Conservation (phyloP, 2,888 invertebrate species). For the Drymonia ruficornis region DNA sequence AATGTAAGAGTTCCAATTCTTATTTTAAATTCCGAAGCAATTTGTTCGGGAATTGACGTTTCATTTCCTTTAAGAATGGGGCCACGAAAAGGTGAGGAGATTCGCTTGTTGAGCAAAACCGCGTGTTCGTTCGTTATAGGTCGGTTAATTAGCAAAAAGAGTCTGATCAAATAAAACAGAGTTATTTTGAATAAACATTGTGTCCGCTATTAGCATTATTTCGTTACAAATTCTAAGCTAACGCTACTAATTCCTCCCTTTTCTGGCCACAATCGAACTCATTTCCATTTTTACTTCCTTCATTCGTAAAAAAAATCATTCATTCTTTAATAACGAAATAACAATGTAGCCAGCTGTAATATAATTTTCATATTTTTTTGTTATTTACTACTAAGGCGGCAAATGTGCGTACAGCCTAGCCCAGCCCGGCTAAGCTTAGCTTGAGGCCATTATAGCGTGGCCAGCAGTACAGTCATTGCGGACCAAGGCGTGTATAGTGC, state of each 20-base stretch:
- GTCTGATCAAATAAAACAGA: too few relatives aligned
- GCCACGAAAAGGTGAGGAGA: conserved; percentile 8
- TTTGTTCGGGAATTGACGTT: conserved; percentile 42
- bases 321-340: conserved; percentile 4
- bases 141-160: too few relatives aligned
- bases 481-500: too few relatives aligned
- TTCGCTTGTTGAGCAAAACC: not conserved
- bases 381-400: too few relatives aligned
- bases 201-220: too few relatives aligned
- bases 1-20: conserved; percentile 42
- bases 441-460: too few relatives aligned
- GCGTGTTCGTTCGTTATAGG: too few relatives aligned
- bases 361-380: too few relatives aligned
- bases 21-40: conserved; percentile 42
- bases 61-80: conserved; percentile 28
- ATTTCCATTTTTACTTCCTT: conserved; percentile 9
- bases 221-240: too few relatives aligned
- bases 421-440: too few relatives aligned
- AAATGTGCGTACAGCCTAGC: too few relatives aligned
- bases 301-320: not conserved
- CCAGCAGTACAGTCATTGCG: too few relatives aligned
- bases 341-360: not conserved
- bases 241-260: conserved; percentile 1
- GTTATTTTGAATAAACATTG: not conserved
- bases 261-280: conserved; percentile 10